Percentiles rank a stretch among this genome's conserved stretches.
Evolutionary conservation across 2,888 invertebrate species (phyloP).

Genomic region (Cheilosia soror): DNA sequence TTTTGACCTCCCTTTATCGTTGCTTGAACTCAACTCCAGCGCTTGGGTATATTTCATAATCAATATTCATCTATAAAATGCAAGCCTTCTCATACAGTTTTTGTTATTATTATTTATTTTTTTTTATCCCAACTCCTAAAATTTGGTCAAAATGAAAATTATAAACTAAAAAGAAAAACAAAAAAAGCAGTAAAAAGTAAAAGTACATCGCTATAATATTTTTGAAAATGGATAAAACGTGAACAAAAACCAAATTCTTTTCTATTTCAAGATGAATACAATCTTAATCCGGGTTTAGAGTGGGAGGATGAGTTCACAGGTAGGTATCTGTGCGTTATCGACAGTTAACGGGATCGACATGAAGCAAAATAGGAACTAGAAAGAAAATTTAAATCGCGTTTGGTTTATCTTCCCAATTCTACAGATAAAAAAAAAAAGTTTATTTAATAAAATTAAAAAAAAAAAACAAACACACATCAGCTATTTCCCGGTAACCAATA

Average conservation of each 20-base stretch:
- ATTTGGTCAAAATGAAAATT: constrained; percentile 64
- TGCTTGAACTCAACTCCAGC: constrained; percentile 50
- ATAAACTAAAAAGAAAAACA: constrained; percentile 15
- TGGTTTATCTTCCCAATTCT: constrained; percentile 25
- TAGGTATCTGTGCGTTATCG: constrained; percentile 86
- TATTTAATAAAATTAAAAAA: constrained; percentile 26
- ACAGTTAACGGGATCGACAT: constrained; percentile 82
- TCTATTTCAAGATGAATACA: constrained; percentile 97
- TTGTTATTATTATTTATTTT: constrained; percentile 27
- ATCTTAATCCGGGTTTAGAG: constrained; percentile 99
- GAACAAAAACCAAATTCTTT: constrained; percentile 78
- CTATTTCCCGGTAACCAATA: constrained; percentile 51
- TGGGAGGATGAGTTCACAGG: constrained; percentile 99
- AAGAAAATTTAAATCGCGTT: constrained; percentile 76
- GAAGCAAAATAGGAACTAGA: constrained; percentile 84
- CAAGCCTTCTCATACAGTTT: constrained; percentile 46
- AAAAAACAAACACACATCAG: constrained; percentile 34
- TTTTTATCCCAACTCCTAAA: constrained; percentile 37
- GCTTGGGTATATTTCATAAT: constrained; percentile 18
- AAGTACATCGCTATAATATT: constrained; percentile 58
- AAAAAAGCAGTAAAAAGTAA: constrained; percentile 11
- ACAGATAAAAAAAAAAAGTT: constrained; percentile 10
- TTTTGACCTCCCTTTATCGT: constrained; percentile 31
- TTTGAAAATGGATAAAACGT: constrained; percentile 57
- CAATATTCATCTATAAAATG: constrained; percentile 30